These are phyloP conservation scores for Campopleginae sp. DNA, from an alignment of 2,888 invertebrate genomes.

Conservation along the genomic window DNA sequence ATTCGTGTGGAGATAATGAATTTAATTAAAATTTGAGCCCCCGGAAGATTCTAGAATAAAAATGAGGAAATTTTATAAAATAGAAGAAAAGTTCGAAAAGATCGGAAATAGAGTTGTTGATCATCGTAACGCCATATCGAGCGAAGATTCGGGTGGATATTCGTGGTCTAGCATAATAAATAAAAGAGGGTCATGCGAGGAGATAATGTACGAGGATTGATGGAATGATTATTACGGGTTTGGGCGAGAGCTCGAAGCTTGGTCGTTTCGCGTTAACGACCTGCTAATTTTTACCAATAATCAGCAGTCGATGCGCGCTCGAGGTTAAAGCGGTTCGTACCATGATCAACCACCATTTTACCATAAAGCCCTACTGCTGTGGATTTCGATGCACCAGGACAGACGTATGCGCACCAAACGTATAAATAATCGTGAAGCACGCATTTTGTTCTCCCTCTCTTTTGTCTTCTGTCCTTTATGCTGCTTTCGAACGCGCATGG, in stretches of 20 bases:
- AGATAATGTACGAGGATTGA: conserved; percentile 69
- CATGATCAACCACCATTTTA: conserved; percentile 57
- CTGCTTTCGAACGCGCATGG: neutral
- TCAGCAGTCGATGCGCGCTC: conserved; percentile 77
- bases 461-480: conserved; percentile 4
- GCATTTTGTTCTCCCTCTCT: conserved; percentile 50
- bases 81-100: neutral
- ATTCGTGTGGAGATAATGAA: neutral
- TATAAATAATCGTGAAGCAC: conserved; percentile 77
- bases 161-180: conserved; percentile 49
- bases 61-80: neutral
- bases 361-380: conserved; percentile 48
- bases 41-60: neutral
- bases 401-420: conserved; percentile 74
- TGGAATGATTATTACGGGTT: conserved; percentile 80
- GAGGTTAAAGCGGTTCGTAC: conserved; percentile 56
- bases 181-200: conserved; percentile 28
- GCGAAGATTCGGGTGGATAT: conserved; percentile 55
- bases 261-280: conserved; percentile 76
- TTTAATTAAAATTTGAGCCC: neutral
- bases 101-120: conserved; percentile 12
- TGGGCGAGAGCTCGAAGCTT: conserved; percentile 72
- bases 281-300: conserved; percentile 83
- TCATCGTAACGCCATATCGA: conserved; percentile 32
- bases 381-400: conserved; percentile 63